Conservation (phyloP, 92 coral and sea anemone genomes). For the Bergia sp. region DNA sequence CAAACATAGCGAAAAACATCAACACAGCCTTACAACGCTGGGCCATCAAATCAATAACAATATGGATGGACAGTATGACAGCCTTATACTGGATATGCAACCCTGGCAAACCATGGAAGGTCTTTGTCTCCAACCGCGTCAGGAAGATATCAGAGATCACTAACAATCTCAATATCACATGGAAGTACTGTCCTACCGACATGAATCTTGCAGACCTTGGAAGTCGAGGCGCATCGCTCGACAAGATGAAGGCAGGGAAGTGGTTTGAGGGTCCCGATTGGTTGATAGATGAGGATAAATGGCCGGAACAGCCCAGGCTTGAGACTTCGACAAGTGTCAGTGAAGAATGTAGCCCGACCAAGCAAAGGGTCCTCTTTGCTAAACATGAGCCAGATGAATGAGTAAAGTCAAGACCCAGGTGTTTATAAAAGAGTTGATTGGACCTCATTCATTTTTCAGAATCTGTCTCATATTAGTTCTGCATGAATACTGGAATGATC, state of each 20-base stretch:
- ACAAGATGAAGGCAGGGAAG: slow-evolving; percentile 61
- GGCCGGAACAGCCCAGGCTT: slow-evolving; percentile 56
- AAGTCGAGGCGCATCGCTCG: slow-evolving; percentile 63
- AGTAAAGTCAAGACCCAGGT: too few species aligned
- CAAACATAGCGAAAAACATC: not conserved
- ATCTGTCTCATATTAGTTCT: too few species aligned
- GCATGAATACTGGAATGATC: too few species aligned
- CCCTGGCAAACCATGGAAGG: slow-evolving; percentile 68
- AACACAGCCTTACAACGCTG: not conserved
- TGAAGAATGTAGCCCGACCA: slow-evolving; percentile 37
- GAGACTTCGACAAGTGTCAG: slow-evolving; percentile 27
- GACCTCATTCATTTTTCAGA: too few species aligned
- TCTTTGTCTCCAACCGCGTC: slow-evolving; percentile 61
- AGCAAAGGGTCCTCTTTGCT: slow-evolving; percentile 27
- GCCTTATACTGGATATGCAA: slow-evolving; percentile 71
- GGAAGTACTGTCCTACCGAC: slow-evolving; percentile 34
- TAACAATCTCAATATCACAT: not conserved
- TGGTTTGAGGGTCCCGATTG: slow-evolving; percentile 65
- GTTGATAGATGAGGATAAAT: slow-evolving; percentile 46
- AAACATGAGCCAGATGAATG: slow-evolving; percentile 61
- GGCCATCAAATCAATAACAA: not conserved
- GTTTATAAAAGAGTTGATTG: too few species aligned
- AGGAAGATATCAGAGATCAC: slow-evolving; percentile 53
- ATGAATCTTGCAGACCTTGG: slow-evolving; percentile 71
- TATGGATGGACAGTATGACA: slow-evolving; percentile 67